Evolutionary conservation across 2,888 invertebrate genomes (phyloP), one percentile per base, ranked within the genome.

Genomic region (Tetragonisca angustula): DNA sequence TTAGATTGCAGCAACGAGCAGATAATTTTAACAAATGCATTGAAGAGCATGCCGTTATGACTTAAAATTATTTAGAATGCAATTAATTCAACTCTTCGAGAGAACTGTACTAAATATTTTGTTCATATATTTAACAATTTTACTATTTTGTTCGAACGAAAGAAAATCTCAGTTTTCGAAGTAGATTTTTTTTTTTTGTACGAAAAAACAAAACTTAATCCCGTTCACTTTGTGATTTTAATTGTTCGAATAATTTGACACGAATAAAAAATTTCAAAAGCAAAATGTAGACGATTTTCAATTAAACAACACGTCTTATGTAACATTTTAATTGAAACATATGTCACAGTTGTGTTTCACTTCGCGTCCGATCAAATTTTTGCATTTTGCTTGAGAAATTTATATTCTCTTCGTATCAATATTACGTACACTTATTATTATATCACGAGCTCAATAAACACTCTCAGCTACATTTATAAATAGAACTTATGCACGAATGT

Each of bases 381-480:
- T 54, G 13, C 27, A 27, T 49, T 9, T 69, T 56, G 2, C 61
- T 79, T 62, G 21, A 13, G 36, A 21, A 62, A 49, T 27, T 69
- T 67, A 61, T 24, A 50, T 21, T 52, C n/a, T 59, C 17, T 19
- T 56, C 13, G 52, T 27, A 21, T n/a, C 43, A n/a, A 56, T 27
- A 61, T 24, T 56, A 59, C 50, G 4, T 43, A 24, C n/a, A 27
- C 21, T 56, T 72, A 70, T 52, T 71, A 70, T 52, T 32, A 36
- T 27, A 21, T 0, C 36, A 24, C 13, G 21, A 74, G 13, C 36
- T 21, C 27, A 67, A 15, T 54, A 49, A 27, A 56, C 49, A 50
- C 17, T 56, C 17, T 21, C 24, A 36, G 2, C 13, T 56, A 50
- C 4, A 70, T 43, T 43, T 49, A 59, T 52, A n/a, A 59, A 71